Percentiles rank a stretch among this genome's conserved stretches.
Evolutionary conservation across 2,113 vertebrate genomes (phyloP).

Genomic region (cattle (Bos taurus)): ARS-UCD2.0 NC_037334.1:106117001-106117500

Average conservation of each 20-base stretch:
- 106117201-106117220: neutral
- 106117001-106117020: neutral
- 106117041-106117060: neutral
- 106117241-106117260: neutral
- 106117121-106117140: neutral
- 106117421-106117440: neutral
- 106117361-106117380: neutral
- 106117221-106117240: neutral
- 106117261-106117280: neutral
- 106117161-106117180: neutral
- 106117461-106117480: slow-evolving; percentile 8
- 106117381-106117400: neutral
- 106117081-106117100: neutral
- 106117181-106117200: neutral
- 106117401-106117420: neutral
- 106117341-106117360: neutral
- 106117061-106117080: neutral
- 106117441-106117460: neutral
- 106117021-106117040: neutral
- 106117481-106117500: neutral
- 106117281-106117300: neutral
- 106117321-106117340: neutral
- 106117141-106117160: neutral
- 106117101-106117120: neutral
- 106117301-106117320: neutral